Conservation (phyloP, 2,888 invertebrate genomes). For the Hydroisotoma schaefferi region DNA sequence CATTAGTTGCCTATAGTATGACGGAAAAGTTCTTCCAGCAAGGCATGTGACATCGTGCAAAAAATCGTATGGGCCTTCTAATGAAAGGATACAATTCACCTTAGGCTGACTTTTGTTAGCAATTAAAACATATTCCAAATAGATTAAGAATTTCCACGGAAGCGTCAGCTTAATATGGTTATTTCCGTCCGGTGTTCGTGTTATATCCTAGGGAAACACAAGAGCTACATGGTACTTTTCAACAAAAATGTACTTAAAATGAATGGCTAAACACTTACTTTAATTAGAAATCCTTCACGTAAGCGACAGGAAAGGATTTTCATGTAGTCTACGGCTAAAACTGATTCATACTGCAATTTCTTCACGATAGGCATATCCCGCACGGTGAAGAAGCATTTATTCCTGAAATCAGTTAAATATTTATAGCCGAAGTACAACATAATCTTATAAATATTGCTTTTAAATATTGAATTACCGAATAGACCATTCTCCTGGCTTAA, state of each 20-base stretch:
- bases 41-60: slow-evolving; percentile 68
- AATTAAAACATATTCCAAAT: slow-evolving; percentile 63
- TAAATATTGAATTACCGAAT: slow-evolving; percentile 46
- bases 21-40: slow-evolving; percentile 62
- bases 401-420: slow-evolving; percentile 52
- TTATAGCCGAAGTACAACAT: slow-evolving; percentile 1
- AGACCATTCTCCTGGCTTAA: slow-evolving; percentile 51
- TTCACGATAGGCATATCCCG: slow-evolving; percentile 61
- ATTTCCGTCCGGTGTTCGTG: slow-evolving; percentile 53
- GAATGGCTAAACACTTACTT: slow-evolving; percentile 52
- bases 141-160: slow-evolving; percentile 69
- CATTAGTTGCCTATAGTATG: slow-evolving; percentile 63
- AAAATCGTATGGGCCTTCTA: slow-evolving; percentile 52
- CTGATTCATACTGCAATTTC: slow-evolving; percentile 64
- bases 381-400: slow-evolving; percentile 59
- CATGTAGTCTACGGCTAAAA: slow-evolving; percentile 58
- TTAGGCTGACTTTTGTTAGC: slow-evolving; percentile 51
- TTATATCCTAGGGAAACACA: not conserved
- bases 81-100: slow-evolving; percentile 54
- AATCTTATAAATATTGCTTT: not conserved
- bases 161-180: slow-evolving; percentile 64
- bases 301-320: slow-evolving; percentile 68
- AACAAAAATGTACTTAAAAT: not conserved
- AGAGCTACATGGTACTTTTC: no score
- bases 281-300: slow-evolving; percentile 70